Base-by-base conservation (phyloP, 2,888 invertebrate species). In the Eupsilia transversa region DNA sequence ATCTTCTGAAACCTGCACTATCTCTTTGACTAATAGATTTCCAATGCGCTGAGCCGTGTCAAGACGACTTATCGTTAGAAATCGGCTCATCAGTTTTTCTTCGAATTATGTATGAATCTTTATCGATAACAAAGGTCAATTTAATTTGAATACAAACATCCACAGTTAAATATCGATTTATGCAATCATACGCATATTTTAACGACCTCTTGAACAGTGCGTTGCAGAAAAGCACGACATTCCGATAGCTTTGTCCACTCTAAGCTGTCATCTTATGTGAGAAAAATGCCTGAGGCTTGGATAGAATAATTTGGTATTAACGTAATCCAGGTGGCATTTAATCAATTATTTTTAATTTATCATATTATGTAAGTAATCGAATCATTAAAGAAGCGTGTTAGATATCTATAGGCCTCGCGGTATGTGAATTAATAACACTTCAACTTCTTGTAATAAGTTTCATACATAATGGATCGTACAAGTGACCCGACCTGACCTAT, bases 131-230 rank as follows among this genome's bases (percentile, higher is more conserved):
- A 88, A 86, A 90, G 88, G 86, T 90, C 87, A 89, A 75, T 60
- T 79, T 79, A 56, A 87, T 88, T 88, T 87, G 77, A 86, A 90
- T 87, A 84, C 84, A 89, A 88, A 80, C 74, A 61, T 74, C 67
- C 61, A 77, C 79, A 79, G 43, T 68, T 69, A 66, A 66, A 69
- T 74, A 71, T 60, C 46, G 43, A 63, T 73, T 77, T 77, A 80
- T 60, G 76, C 72, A 81, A 79, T 61, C 52, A 59, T 30, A 77
- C 69, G 67, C 49, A 72, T 74, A 79, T 79, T 73, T 66, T 30
- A 78, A 52, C 23, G 57, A 27, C 10, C 33, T 72, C 61, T 72
- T 59, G 30, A 67, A 30, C 33, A 30, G 27, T 14, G n/a, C 35
- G 23, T 52, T 83, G 65, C 71, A 80, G 65, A 57, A 83, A 80